A percentile compares a stretch with the other conserved stretches of the same genome.
These are phyloP conservation scores for Oreochromis aureus DNA, from an alignment of 2,113 vertebrate species.

Conservation along the genomic window DNA sequence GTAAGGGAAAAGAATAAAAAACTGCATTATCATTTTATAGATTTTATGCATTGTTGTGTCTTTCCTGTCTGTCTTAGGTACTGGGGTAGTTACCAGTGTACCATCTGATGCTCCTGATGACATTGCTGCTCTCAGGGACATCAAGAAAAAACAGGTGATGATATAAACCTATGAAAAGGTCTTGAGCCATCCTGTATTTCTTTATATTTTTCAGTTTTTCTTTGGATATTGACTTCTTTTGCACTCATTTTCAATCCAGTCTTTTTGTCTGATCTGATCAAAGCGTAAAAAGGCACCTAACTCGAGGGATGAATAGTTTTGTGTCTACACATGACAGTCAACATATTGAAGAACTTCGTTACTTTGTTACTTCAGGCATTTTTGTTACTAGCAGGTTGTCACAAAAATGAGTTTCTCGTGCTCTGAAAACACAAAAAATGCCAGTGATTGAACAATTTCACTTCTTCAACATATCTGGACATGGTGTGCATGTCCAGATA, in stretches of 20 bases:
- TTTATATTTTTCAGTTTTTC: not conserved
- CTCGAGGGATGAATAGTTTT: not conserved
- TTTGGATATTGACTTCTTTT: not conserved
- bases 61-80: constrained; percentile 71
- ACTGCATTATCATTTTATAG: not conserved
- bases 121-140: constrained; percentile 86
- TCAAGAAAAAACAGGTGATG: constrained; percentile 92
- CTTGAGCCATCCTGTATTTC: not conserved
- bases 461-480: not conserved
- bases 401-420: not conserved
- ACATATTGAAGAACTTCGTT: not conserved
- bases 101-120: constrained; percentile 97
- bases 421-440: not conserved
- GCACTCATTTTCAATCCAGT: not conserved
- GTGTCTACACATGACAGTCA: not conserved
- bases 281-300: not conserved
- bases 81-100: constrained; percentile 94
- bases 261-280: not conserved
- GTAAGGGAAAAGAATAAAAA: not conserved
- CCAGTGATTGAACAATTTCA: not conserved
- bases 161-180: not conserved
- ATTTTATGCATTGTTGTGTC: not conserved
- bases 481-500: not conserved
- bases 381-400: not conserved
- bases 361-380: not conserved